Evolutionary conservation across 2,113 vertebrate genomes (phyloP), one percentile per base, ranked within the genome.

Genomic region (Centropus bengalensis): DNA sequence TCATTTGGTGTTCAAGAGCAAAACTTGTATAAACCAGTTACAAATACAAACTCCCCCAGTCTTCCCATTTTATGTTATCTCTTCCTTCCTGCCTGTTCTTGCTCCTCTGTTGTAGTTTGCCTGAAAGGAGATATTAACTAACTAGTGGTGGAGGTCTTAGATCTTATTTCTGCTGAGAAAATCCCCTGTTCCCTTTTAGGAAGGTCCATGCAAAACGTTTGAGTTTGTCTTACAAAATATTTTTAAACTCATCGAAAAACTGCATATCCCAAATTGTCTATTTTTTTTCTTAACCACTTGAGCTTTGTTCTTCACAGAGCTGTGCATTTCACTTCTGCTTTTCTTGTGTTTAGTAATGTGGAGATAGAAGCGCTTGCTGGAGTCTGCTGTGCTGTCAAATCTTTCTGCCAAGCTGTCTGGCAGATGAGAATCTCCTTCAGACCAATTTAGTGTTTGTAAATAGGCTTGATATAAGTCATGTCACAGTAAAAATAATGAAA

Each of bases 401-500:
- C 42, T 87, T 69, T 45, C 81, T 95, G 78, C 80, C 62, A 82
- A 5, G 32, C 38, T 93, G 88, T 77, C 86, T 95, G 85, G 67
- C 69, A 87, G 89, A 56, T 75, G 87, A 82, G 66, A 67, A 40
- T 94, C 69, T 92, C 59, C 82, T 93, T 81, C 90, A 90, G 88
- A 68, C 52, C 56, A 62, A 9, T 70, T 54, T 2, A 14, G 51
- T 64, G 86, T 95, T 94, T 92, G 78, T 95, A 94, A 96, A 97
- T 92, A 96, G 74, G 62, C 73, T 91, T 70, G 91, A 86, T 77
- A 10, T 68, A 89, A 97, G 93, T 95, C 92, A 82, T 86, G 93
- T 95, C 95, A 95, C 73, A 93, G 86, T 38, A 30, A 77, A 96
- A 95, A 94, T 96, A 95, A 95, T 93, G 84, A 95, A 95, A 33